Percentiles rank a stretch among this genome's conserved stretches.
Evolutionary conservation across 2,888 invertebrate genomes (phyloP).

Genomic region (Acrocera orbiculus): DNA sequence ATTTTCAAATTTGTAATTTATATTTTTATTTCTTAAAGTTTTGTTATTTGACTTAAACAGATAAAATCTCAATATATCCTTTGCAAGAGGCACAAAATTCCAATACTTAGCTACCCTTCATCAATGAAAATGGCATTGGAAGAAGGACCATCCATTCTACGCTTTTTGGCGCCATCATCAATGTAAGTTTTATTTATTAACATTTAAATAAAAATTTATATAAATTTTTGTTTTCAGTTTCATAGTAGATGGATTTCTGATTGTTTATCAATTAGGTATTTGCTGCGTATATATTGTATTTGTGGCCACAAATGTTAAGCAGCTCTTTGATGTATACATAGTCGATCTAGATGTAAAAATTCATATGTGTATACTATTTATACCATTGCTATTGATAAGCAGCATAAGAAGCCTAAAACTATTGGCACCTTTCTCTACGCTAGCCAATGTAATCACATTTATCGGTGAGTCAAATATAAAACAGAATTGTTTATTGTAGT

Average conservation of each 20-base stretch:
- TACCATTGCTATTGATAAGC: constrained; percentile 51
- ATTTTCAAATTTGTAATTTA: too few relatives aligned
- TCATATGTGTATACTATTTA: constrained; percentile 48
- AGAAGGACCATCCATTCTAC: constrained; percentile 49
- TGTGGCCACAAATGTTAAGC: constrained; percentile 48
- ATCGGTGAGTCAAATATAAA: constrained; percentile 28
- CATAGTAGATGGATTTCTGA: constrained; percentile 47
- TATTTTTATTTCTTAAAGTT: too few relatives aligned
- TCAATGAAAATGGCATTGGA: constrained; percentile 64
- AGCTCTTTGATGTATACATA: constrained; percentile 24
- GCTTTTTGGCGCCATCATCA: constrained; percentile 40
- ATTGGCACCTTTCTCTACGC: constrained; percentile 65
- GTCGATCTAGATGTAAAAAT: constrained; percentile 33
- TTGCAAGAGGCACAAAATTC: constrained; percentile 47
- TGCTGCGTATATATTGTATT: constrained; percentile 77
- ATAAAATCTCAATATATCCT: constrained; percentile 40
- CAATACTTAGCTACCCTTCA: constrained; percentile 67
- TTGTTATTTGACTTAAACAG: constrained; percentile 4
- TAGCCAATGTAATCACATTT: constrained; percentile 65
- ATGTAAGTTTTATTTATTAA: constrained; percentile 19
- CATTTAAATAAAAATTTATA: background rate
- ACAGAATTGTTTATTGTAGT: too few relatives aligned
- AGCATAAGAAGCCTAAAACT: constrained; percentile 57
- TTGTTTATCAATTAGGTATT: constrained; percentile 73
- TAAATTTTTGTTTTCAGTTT: constrained; percentile 31